Evolutionary conservation across 2,888 invertebrate species (phyloP).

Genomic region (Clostera curtula): DNA sequence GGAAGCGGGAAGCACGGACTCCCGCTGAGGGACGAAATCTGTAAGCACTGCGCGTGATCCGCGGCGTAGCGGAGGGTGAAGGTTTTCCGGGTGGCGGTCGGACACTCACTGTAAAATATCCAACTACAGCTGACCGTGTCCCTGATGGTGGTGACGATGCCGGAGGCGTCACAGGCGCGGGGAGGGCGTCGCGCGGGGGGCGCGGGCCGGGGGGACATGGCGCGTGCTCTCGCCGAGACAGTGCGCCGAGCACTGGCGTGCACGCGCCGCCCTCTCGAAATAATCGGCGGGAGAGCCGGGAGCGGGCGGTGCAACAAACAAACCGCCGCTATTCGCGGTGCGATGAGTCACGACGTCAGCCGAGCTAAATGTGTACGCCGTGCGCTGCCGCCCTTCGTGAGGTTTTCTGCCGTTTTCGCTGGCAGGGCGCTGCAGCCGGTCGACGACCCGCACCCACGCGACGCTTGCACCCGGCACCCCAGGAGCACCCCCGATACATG

Average conservation of each 20-base stretch:
- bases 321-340: constrained; percentile 68
- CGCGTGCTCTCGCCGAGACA: constrained; percentile 53
- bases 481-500: constrained; percentile 12
- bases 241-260: constrained; percentile 59
- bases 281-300: constrained; percentile 63
- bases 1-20: constrained; percentile 22
- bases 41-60: constrained; percentile 30
- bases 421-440: constrained; percentile 65
- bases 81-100: constrained; percentile 19
- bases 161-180: constrained; percentile 72
- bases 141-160: constrained; percentile 77
- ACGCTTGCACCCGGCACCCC: constrained; percentile 56
- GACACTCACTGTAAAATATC: constrained; percentile 83
- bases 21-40: constrained; percentile 18
- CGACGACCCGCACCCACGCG: constrained; percentile 65
- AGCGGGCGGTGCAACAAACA: constrained; percentile 71
- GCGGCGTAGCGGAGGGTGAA: constrained; percentile 27
- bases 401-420: constrained; percentile 65
- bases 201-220: constrained; percentile 60
- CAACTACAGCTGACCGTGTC: constrained; percentile 83
- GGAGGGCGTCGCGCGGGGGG: constrained; percentile 49
- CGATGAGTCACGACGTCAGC: constrained; percentile 69
- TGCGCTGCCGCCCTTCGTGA: constrained; percentile 71
- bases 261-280: constrained; percentile 52
- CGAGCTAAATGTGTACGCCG: constrained; percentile 72